Conservation (phyloP, 1,140 invertebrate genomes). For the Anastrepha ludens region DNA sequence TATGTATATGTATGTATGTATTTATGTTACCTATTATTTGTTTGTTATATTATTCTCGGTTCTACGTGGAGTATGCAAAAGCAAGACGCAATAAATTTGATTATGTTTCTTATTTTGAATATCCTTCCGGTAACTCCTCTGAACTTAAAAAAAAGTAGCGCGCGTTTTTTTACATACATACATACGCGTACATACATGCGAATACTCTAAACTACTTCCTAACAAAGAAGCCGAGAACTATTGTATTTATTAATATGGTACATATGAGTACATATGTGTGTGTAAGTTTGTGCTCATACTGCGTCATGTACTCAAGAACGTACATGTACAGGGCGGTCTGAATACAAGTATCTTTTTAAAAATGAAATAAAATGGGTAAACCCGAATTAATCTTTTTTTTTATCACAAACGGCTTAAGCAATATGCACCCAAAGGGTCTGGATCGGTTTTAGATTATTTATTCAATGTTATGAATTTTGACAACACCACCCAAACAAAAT, state of each 20-base stretch:
- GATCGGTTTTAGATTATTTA: too few species aligned
- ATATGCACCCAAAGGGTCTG: too few species aligned
- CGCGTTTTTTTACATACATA: not conserved
- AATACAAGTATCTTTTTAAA: not conserved
- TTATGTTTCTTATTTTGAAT: not conserved
- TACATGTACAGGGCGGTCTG: not conserved
- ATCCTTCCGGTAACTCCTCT: constrained; percentile 46
- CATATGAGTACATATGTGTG: not conserved
- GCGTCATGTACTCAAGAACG: not conserved
- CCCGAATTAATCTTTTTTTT: too few species aligned
- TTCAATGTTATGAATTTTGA: too few species aligned
- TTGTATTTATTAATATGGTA: not conserved
- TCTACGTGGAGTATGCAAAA: not conserved
- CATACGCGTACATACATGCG: not conserved
- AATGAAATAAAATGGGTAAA: too few species aligned
- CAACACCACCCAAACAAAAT: too few species aligned
- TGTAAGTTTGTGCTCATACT: not conserved
- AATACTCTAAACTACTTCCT: not conserved
- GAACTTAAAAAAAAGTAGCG: not conserved
- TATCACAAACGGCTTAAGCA: too few species aligned
- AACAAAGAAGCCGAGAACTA: not conserved
- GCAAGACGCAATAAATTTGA: not conserved
- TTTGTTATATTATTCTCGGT: not conserved
- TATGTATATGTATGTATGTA: not conserved
- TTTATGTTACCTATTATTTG: not conserved